Conservation (phyloP, 1,140 invertebrate species). For the Meloidogyne floridensis region DNA sequence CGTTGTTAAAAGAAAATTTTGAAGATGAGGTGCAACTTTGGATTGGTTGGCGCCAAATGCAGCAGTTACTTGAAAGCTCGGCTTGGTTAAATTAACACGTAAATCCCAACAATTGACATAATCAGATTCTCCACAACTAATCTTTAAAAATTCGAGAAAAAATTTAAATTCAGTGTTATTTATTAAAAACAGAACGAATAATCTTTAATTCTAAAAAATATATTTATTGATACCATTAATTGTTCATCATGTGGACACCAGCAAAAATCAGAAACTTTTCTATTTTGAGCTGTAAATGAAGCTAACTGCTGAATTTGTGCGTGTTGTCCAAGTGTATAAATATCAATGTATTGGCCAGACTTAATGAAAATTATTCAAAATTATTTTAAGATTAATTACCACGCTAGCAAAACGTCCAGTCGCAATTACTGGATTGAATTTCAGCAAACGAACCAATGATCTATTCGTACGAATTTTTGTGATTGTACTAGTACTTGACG, state of each 20-base stretch:
- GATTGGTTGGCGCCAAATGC: conserved; percentile 44
- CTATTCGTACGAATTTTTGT: conserved; percentile 30
- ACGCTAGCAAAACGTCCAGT: conserved; percentile 37
- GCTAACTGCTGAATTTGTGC: conserved; percentile 17
- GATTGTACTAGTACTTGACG: conserved; percentile 2
- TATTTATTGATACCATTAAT: conserved; percentile 28
- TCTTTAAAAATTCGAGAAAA: conserved; percentile 5
- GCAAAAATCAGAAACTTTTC: conserved; percentile 36
- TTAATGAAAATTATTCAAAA: background rate
- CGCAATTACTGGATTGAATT: conserved; percentile 32
- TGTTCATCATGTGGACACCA: conserved; percentile 40
- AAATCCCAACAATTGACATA: conserved; percentile 44
- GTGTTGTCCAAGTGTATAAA: conserved; percentile 26
- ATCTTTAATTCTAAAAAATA: too few species aligned
- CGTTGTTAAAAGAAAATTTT: conserved; percentile 35
- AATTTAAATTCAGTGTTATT: background rate
- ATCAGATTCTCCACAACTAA: conserved; percentile 35
- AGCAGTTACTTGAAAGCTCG: conserved; percentile 17
- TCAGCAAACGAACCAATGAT: conserved; percentile 40
- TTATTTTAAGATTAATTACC: conserved; percentile 14
- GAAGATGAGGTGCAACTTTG: conserved; percentile 39
- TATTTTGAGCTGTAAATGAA: conserved; percentile 33
- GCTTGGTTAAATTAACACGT: conserved; percentile 34
- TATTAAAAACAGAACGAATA: background rate
- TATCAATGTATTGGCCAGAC: conserved; percentile 33